Conservation (phyloP, 2,888 invertebrate species). For the Leptopilina drosophilae region DNA sequence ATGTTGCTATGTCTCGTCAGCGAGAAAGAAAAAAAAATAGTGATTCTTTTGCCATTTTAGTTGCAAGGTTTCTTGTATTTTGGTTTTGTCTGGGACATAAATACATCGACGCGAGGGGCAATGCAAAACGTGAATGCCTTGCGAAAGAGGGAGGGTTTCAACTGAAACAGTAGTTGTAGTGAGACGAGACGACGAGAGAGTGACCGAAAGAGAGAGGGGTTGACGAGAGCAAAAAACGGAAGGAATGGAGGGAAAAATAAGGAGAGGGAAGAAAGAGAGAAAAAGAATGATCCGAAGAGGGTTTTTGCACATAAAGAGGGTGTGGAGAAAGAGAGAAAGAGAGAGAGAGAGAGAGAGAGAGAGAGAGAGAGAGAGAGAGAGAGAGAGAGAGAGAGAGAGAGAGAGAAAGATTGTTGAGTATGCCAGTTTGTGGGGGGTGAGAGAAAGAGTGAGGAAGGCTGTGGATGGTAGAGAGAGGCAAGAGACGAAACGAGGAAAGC, state of each 20-base stretch:
- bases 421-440: slow-evolving; percentile 54
- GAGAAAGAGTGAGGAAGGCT: slow-evolving; percentile 43
- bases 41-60: slow-evolving; percentile 45
- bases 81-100: slow-evolving; percentile 45
- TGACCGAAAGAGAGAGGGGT: slow-evolving; percentile 39
- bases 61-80: slow-evolving; percentile 44
- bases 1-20: slow-evolving; percentile 46
- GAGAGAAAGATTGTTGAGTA: slow-evolving; percentile 49
- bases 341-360: slow-evolving; percentile 43
- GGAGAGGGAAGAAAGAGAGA: slow-evolving; percentile 46
- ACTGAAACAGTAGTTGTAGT: too few species aligned
- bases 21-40: slow-evolving; percentile 26
- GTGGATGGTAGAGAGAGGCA: slow-evolving; percentile 53
- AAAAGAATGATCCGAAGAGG: slow-evolving; percentile 50
- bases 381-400: slow-evolving; percentile 49
- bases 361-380: slow-evolving; percentile 46
- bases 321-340: slow-evolving; percentile 50
- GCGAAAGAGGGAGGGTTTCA: slow-evolving; percentile 9
- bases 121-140: slow-evolving; percentile 44
- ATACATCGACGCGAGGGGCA: slow-evolving; percentile 34
- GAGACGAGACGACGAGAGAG: slow-evolving; percentile 43
- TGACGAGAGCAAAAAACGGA: slow-evolving; percentile 23
- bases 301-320: slow-evolving; percentile 40
- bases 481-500: slow-evolving; percentile 61
- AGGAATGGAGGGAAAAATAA: slow-evolving; percentile 48